A percentile compares a stretch with the other conserved stretches of the same genome.
Conservation (phyloP, 2,888 invertebrate species). For the Trissolcus japonicus region DNA sequence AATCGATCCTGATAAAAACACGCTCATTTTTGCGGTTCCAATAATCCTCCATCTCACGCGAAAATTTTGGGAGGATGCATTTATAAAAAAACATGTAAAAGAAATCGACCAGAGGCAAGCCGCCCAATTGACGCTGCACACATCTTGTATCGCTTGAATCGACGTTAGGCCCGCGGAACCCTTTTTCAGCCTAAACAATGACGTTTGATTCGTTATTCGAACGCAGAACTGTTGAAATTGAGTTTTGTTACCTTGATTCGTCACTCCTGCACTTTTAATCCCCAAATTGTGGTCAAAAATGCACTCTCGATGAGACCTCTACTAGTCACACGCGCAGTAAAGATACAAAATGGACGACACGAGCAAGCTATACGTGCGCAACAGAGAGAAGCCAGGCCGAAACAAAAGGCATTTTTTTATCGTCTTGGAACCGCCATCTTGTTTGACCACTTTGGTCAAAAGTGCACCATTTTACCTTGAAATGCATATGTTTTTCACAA, state of each 20-base stretch:
- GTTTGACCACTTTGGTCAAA: slow-evolving; percentile 20
- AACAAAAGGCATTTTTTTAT: slow-evolving; percentile 22
- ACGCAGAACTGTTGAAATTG: too few species aligned
- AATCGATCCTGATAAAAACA: too few species aligned
- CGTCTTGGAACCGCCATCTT: slow-evolving; percentile 21
- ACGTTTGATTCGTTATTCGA: too few species aligned
- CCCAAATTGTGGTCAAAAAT: slow-evolving; percentile 7
- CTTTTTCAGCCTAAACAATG: too few species aligned
- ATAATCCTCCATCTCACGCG: too few species aligned
- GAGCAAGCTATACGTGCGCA: slow-evolving; percentile 22
- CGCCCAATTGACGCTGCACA: too few species aligned
- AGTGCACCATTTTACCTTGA: background rate
- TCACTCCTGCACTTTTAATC: background rate
- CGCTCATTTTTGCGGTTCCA: too few species aligned
- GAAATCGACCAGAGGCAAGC: too few species aligned
- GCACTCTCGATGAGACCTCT: slow-evolving; percentile 7
- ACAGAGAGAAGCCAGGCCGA: slow-evolving; percentile 26
- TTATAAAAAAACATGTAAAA: too few species aligned
- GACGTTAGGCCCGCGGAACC: background rate
- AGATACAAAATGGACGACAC: slow-evolving; percentile 37
- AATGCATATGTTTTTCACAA: background rate
- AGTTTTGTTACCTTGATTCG: background rate
- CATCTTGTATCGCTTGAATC: too few species aligned
- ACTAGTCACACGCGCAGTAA: slow-evolving; percentile 19
- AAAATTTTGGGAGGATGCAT: too few species aligned